Percentiles rank a stretch among this genome's conserved stretches.
Conservation (phyloP, 1,140 invertebrate species). For the Marisa cornuarietis region DNA sequence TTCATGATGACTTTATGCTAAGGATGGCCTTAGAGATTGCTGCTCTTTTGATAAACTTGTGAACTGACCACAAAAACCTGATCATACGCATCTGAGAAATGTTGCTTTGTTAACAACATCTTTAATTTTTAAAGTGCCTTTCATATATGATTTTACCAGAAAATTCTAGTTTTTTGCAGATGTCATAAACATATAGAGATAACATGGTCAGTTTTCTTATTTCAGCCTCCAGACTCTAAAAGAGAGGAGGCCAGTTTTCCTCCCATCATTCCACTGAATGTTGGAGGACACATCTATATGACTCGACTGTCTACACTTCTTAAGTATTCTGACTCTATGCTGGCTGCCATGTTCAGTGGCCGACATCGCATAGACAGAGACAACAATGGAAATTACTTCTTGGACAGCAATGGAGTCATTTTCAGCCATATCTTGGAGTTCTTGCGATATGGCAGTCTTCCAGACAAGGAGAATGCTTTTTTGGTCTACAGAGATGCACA, state of each 20-base stretch:
- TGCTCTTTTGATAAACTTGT: too few species aligned
- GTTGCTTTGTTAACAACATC: too few species aligned
- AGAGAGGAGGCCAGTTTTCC: conserved; percentile 38
- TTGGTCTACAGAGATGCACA: conserved; percentile 54
- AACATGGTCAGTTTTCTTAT: conserved; percentile 3
- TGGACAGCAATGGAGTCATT: conserved; percentile 56
- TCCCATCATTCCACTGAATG: conserved; percentile 58
- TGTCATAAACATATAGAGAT: too few species aligned
- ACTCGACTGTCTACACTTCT: conserved; percentile 59
- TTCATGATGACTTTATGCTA: too few species aligned
- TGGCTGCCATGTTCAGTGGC: conserved; percentile 65
- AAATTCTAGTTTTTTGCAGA: too few species aligned
- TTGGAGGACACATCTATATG: conserved; percentile 60
- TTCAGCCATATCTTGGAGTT: conserved; percentile 59
- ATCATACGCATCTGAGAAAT: too few species aligned
- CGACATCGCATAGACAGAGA: conserved; percentile 60
- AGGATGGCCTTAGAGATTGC: too few species aligned
- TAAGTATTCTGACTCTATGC: conserved; percentile 63
- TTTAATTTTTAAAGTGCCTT: too few species aligned
- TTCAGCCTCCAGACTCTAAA: conserved; percentile 12
- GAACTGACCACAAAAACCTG: too few species aligned
- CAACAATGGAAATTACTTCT: conserved; percentile 59
- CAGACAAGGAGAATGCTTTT: conserved; percentile 47
- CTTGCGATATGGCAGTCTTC: conserved; percentile 53
- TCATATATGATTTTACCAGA: too few species aligned